Evolutionary conservation across 1,140 invertebrate species (phyloP).

Genomic region (Gerris buenoi): DNA sequence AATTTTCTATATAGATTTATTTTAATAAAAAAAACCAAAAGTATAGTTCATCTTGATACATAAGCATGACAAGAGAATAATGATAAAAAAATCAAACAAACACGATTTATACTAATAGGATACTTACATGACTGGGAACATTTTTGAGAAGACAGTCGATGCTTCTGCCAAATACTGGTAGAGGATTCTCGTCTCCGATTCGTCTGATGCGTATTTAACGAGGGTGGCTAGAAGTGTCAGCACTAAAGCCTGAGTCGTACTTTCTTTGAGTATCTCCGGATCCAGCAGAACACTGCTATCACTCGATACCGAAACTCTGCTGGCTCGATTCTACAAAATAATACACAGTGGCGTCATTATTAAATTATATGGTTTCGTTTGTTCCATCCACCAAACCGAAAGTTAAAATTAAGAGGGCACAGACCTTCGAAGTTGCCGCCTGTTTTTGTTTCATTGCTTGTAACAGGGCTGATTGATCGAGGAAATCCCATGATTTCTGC

Average conservation of each 20-base stretch:
- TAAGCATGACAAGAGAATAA: no score
- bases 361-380: no score
- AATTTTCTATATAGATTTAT: no score
- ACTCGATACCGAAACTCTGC: constrained; percentile 72
- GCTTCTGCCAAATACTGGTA: constrained; percentile 95
- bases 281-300: constrained; percentile 91
- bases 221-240: constrained; percentile 87
- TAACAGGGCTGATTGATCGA: constrained; percentile 63
- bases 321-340: constrained; percentile 46
- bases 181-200: constrained; percentile 80
- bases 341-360: constrained; percentile 1
- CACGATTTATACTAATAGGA: no score
- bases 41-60: no score
- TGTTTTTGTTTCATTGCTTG: constrained; percentile 51
- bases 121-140: constrained; percentile 93
- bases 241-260: constrained; percentile 81
- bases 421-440: constrained; percentile 21
- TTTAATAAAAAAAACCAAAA: no score
- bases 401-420: no score
- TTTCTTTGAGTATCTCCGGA: constrained; percentile 80
- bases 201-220: constrained; percentile 93
- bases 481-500: constrained; percentile 85
- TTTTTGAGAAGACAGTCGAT: constrained; percentile 89
- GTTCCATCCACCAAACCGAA: no score
- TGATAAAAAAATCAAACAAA: no score